Base-by-base conservation (phyloP, 2,888 invertebrate species). In the Pollenia angustigena region DNA sequence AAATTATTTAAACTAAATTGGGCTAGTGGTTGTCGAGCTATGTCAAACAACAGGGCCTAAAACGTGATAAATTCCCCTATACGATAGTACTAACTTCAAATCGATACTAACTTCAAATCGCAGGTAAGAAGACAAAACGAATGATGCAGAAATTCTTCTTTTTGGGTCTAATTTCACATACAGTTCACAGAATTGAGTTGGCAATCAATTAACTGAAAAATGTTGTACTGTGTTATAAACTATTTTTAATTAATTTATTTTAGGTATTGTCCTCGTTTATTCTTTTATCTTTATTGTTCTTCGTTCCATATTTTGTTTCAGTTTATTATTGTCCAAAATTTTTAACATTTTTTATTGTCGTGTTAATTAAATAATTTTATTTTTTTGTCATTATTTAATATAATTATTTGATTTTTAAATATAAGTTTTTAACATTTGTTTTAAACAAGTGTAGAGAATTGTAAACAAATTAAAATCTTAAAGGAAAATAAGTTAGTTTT, bases 321-420 rank as follows among this genome's bases (percentile, higher is more conserved):
- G 32, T 32, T 32, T 32, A 50, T 78, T 85, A 81, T 85, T 85
- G 81, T 86, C 82, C 23, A 52, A 64, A n/a, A 74, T 16, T 78
- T 42, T 52, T 60, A 60, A 52, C 40, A 52, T 50, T 69, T 71
- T 75, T 74, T 78, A 72, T 85, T 85, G 72, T 85, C 80, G 4
- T 74, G 64, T 62, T 42, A 56, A 56, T 58, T 18, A 60, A 46
- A 69, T n/a, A n/a, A 50, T 66, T 72, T 32, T 6, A 8, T 62
- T 54, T 52, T 44, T 14, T 64, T 54, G 52, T 42, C 44, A n/a
- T 52, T 72, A 23, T 18, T 79, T 40, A 66, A 32, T 14, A 44
- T 46, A 44, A 52, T 46, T 58, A 48, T 60, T 66, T 54, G 9
- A 48, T 46, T 44, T 23, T 40, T 58, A 71, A 69, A 69, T 69